phyloP scores from a whole-genome alignment of 2,888 invertebrate species.

The Toxonevra muliebris region DNA sequence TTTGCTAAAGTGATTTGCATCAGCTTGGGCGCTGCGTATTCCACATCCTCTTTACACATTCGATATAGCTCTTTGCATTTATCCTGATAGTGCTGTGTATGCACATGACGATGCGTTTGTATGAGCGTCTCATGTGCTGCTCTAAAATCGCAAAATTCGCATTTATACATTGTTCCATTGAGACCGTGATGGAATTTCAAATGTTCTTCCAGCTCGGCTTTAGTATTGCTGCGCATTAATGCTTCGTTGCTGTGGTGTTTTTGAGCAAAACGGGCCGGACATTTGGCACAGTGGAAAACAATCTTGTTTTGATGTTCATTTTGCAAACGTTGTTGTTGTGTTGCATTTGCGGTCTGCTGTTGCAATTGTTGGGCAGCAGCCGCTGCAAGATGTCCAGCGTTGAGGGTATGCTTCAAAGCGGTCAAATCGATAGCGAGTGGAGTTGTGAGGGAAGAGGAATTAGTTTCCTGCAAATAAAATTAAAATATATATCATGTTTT shows the following conservation, averaged over 20 bases:
- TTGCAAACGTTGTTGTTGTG: slow-evolving; percentile 56
- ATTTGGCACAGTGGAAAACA: slow-evolving; percentile 80
- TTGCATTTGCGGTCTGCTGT: slow-evolving; percentile 9
- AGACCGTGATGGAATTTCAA: slow-evolving; percentile 63
- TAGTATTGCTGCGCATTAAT: slow-evolving; percentile 66
- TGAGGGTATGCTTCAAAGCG: slow-evolving; percentile 40
- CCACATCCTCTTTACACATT: slow-evolving; percentile 72
- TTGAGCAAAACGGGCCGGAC: slow-evolving; percentile 79
- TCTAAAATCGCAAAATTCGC: slow-evolving; percentile 81
- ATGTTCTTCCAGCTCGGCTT: slow-evolving; percentile 78
- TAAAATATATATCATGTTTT: no score
- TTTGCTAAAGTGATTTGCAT: slow-evolving; percentile 61
- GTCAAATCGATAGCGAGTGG: slow-evolving; percentile 55
- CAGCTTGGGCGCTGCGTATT: slow-evolving; percentile 73
- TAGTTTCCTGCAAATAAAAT: slow-evolving; percentile 29
- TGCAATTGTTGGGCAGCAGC: slow-evolving; percentile 30
- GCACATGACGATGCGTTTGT: slow-evolving; percentile 75
- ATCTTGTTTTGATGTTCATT: slow-evolving; percentile 51
- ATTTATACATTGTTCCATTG: slow-evolving; percentile 67
- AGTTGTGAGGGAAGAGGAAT: slow-evolving; percentile 29
- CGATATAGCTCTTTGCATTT: slow-evolving; percentile 76
- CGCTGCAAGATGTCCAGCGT: background rate
- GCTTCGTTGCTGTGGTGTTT: slow-evolving; percentile 43
- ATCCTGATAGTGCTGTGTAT: slow-evolving; percentile 81
- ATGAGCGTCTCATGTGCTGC: slow-evolving; percentile 77